Evolutionary conservation across 2,797 vertebrate species (phyloP), one percentile per base, ranked within the genome.

Genomic region (Crocidura indochinensis): DNA sequence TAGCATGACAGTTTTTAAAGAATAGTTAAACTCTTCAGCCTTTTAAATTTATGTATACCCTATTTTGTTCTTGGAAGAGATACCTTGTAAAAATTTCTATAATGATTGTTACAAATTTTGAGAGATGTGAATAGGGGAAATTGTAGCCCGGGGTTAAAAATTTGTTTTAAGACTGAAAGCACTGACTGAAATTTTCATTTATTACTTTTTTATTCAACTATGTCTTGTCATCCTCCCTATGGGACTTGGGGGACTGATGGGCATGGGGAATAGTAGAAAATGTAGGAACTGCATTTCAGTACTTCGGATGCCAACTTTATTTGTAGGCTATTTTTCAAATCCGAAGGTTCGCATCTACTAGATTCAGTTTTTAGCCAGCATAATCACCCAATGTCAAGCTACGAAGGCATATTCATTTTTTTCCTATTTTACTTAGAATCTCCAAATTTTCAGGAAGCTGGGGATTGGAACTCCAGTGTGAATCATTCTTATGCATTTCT

Each of bases 401-500:
- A 8, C 80, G 89, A 91, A 89, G 89, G 26, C 56, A 74, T 20
- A 38, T 93, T 93, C 76, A 72, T 91, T 90, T 93, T 83, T 87
- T 94, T 93, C 22, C 91, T 84, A 85, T 87, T 84, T 92, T 86
- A 69, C 85, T 88, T 95, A 86, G 84, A 94, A 86, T 77, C 56
- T 93, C 92, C 86, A 88, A 78, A 92, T 83, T 94, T 94, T 93
- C 81, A 92, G 89, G 74, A 88, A 93, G 73, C 87, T 68, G 27
- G 10, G 74, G 71, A 20, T 88, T 96, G 92, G 81, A 89, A 91
- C 80, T 94, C 72, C 24, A 8, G n/a, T 81, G 29, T 93, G 94
- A 96, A 91, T 94, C 64, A 85, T 91, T 87, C 75, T 89, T 91
- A 90, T 69, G 26, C 64, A 85, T 94, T 95, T 95, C 84, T 95